A percentile compares a stretch with the other conserved stretches of the same genome.
These are phyloP conservation scores for Corapipo altera DNA, from an alignment of 2,113 vertebrate genomes.

Conservation along the genomic window DNA sequence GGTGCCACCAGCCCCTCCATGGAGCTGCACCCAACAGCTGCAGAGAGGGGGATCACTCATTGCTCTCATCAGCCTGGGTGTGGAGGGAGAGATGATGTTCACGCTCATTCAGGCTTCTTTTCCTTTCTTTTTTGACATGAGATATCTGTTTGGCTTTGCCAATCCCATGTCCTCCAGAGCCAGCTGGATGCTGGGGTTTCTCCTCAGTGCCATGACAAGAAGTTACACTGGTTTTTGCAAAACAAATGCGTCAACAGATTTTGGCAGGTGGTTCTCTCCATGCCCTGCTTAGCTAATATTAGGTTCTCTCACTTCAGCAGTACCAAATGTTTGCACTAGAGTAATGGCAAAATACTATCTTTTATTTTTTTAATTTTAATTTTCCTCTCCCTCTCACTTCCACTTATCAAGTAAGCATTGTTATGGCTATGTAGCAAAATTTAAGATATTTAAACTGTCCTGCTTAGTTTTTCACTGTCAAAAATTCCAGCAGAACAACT, in stretches of 20 bases:
- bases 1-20: background rate
- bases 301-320: background rate
- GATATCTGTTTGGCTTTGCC: background rate
- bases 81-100: background rate
- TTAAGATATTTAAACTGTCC: background rate
- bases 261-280: background rate
- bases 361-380: background rate
- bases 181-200: slow-evolving; percentile 19
- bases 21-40: background rate
- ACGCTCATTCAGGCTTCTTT: background rate
- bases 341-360: background rate
- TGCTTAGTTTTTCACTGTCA: background rate
- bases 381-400: background rate
- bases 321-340: background rate
- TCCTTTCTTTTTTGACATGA: background rate
- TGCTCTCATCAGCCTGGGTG: background rate
- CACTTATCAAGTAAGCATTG: background rate
- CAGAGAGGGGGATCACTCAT: background rate
- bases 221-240: background rate
- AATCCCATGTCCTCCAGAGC: background rate
- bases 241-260: background rate
- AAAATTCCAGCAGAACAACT: background rate
- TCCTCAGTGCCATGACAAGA: background rate
- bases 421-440: background rate
- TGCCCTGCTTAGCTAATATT: background rate